These are phyloP conservation scores for Julus scanicus DNA, from an alignment of 2,888 invertebrate genomes.

Conservation along the genomic window DNA sequence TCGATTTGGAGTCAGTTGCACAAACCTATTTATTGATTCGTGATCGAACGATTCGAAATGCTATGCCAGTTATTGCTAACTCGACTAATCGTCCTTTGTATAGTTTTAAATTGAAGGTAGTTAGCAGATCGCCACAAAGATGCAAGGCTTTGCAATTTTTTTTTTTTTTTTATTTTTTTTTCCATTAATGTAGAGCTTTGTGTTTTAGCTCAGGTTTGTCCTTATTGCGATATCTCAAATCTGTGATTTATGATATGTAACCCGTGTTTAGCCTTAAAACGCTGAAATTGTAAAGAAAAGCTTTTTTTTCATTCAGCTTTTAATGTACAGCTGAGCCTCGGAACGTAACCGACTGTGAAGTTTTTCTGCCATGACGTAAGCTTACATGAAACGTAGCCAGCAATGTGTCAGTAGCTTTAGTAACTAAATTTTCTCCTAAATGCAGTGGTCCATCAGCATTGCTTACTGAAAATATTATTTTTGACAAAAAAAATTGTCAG, in stretches of 20 bases:
- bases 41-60: constrained; percentile 13
- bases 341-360: too few species aligned
- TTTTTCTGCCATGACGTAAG: too few species aligned
- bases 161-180: neutral
- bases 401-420: too few species aligned
- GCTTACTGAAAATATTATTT: too few species aligned
- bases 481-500: too few species aligned
- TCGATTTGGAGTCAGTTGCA: constrained; percentile 33
- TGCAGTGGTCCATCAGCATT: too few species aligned
- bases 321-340: too few species aligned
- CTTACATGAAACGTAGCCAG: too few species aligned
- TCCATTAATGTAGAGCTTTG: neutral
- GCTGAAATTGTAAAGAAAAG: constrained; percentile 9
- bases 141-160: constrained; percentile 7
- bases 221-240: neutral
- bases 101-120: constrained; percentile 11
- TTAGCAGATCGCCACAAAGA: neutral
- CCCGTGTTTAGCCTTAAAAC: neutral
- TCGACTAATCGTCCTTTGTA: neutral
- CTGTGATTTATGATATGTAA: neutral
- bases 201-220: constrained; percentile 20
- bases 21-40: constrained; percentile 22
- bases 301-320: neutral
- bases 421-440: too few species aligned
- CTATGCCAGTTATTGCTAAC: constrained; percentile 15